These are phyloP conservation scores for Hylaea fasciaria DNA, from an alignment of 2,888 invertebrate genomes.

Conservation along the genomic window DNA sequence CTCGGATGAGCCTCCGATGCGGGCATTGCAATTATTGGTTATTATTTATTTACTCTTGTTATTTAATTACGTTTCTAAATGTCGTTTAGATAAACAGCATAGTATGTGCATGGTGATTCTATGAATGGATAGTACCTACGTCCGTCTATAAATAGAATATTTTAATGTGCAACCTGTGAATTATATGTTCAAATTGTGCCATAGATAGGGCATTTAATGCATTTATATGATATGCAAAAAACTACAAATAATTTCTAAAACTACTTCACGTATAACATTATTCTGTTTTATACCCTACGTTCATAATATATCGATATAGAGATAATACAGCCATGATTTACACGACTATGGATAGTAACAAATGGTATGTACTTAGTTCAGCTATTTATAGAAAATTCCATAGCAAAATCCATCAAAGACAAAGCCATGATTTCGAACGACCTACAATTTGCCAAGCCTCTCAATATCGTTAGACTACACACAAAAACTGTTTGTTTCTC, in stretches of 20 bases:
- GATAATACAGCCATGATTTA: not conserved
- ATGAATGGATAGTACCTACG: too few relatives aligned
- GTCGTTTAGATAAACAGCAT: conserved; percentile 3
- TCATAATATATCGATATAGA: too few relatives aligned
- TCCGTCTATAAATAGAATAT: too few relatives aligned
- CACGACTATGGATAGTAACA: not conserved
- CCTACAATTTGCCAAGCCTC: not conserved
- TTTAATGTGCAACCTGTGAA: too few relatives aligned
- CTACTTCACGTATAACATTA: too few relatives aligned
- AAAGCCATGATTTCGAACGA: not conserved
- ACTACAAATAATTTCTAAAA: too few relatives aligned
- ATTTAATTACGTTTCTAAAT: conserved; percentile 9
- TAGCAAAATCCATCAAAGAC: not conserved
- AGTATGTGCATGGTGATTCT: not conserved
- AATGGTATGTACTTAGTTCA: too few relatives aligned
- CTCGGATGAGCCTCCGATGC: conserved; percentile 14
- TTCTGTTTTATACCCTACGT: too few relatives aligned
- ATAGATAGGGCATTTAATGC: too few relatives aligned
- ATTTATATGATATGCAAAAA: too few relatives aligned
- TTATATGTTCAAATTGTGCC: too few relatives aligned
- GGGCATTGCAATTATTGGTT: conserved; percentile 23
- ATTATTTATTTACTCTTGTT: conserved; percentile 8
- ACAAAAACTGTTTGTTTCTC: not conserved
- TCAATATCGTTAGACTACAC: not conserved
- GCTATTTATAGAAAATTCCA: not conserved